Evolutionary conservation across 2,888 invertebrate species (phyloP).

Genomic region (Nymphalis urticae): DNA sequence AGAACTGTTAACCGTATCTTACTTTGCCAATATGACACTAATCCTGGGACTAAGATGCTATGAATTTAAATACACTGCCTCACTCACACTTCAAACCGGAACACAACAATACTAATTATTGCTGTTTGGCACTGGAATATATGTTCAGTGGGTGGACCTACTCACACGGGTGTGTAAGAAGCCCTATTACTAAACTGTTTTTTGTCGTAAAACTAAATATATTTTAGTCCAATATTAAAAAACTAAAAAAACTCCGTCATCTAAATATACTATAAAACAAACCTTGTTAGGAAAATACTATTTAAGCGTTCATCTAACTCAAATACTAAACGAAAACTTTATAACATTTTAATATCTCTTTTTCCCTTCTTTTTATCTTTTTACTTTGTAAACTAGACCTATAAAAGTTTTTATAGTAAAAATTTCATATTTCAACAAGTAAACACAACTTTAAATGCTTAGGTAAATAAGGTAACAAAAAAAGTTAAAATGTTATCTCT

Average conservation of each 20-base stretch:
- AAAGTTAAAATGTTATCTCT: too few relatives aligned
- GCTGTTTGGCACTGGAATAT: too few relatives aligned
- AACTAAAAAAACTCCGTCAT: slow-evolving; percentile 5
- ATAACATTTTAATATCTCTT: slow-evolving; percentile 31
- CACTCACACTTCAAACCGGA: too few relatives aligned
- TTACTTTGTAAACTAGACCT: slow-evolving; percentile 19
- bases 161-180: too few relatives aligned
- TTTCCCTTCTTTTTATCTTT: slow-evolving; percentile 29
- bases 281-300: slow-evolving; percentile 21
- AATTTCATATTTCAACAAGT: slow-evolving; percentile 20
- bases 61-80: too few relatives aligned
- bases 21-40: too few relatives aligned
- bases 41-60: too few relatives aligned
- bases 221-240: background rate
- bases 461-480: background rate
- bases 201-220: background rate
- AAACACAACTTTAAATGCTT: slow-evolving; percentile 3
- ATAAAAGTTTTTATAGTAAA: slow-evolving; percentile 26
- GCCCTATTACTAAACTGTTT: background rate
- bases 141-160: too few relatives aligned
- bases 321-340: slow-evolving; percentile 29
- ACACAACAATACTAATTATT: too few relatives aligned
- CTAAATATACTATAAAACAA: slow-evolving; percentile 19
- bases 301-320: slow-evolving; percentile 24
- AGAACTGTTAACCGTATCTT: too few relatives aligned